These are phyloP conservation scores for Tetragonula carbonaria DNA, from an alignment of 2,888 invertebrate genomes.

Conservation along the genomic window DNA sequence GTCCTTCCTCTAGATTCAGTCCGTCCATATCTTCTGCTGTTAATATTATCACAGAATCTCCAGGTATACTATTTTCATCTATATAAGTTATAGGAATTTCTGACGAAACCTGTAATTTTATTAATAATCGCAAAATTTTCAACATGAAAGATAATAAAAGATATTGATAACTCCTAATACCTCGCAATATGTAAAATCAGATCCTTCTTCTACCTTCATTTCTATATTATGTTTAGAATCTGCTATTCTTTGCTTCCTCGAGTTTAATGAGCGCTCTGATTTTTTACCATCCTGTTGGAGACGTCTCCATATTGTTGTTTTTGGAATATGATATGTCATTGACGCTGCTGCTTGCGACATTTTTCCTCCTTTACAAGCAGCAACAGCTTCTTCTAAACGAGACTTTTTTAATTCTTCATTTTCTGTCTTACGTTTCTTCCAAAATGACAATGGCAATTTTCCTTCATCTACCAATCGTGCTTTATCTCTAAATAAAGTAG, in stretches of 20 bases:
- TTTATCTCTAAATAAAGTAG: slow-evolving; percentile 83
- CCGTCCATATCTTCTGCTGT: slow-evolving; percentile 79
- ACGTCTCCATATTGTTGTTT: slow-evolving; percentile 84
- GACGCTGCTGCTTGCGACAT: slow-evolving; percentile 84
- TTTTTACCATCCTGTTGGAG: slow-evolving; percentile 79
- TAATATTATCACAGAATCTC: slow-evolving; percentile 82
- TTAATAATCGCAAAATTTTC: background rate
- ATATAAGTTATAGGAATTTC: slow-evolving; percentile 82
- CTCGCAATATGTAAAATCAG: slow-evolving; percentile 72
- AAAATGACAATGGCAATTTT: slow-evolving; percentile 80
- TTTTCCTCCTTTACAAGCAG: slow-evolving; percentile 83
- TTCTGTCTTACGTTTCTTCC: slow-evolving; percentile 80
- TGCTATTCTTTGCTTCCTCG: slow-evolving; percentile 50
- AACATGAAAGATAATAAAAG: background rate
- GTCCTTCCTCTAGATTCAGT: slow-evolving; percentile 77
- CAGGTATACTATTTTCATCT: slow-evolving; percentile 80
- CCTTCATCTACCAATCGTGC: slow-evolving; percentile 81
- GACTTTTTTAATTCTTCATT: slow-evolving; percentile 79
- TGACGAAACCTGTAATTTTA: slow-evolving; percentile 74
- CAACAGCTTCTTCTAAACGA: slow-evolving; percentile 82
- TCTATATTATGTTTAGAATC: slow-evolving; percentile 47
- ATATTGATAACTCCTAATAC: slow-evolving; percentile 46
- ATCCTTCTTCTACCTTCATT: slow-evolving; percentile 52
- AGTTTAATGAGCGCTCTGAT: slow-evolving; percentile 51
- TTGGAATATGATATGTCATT: slow-evolving; percentile 82